phyloP scores from a whole-genome alignment of 1,140 invertebrate species.

The Drosophila sproati region DNA sequence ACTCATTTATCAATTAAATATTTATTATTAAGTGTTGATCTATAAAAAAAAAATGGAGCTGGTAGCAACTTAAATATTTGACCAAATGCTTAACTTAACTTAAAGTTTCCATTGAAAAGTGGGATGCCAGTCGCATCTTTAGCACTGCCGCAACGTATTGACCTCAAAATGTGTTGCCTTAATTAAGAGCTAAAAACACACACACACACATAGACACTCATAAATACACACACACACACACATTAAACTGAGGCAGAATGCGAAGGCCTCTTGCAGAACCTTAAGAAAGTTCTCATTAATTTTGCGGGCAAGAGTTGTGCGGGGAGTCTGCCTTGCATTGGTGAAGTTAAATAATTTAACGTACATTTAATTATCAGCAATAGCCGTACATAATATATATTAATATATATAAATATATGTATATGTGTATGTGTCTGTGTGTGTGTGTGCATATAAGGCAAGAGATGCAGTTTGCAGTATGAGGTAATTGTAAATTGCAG shows the following conservation, averaged over 20 bases:
- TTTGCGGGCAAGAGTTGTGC: slow-evolving; percentile 7
- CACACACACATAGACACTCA: slow-evolving; percentile 1
- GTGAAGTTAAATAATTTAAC: slow-evolving; percentile 57
- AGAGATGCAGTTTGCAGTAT: slow-evolving; percentile 69
- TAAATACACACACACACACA: background rate
- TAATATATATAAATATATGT: slow-evolving; percentile 6
- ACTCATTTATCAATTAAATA: too few relatives aligned
- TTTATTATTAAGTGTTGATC: too few relatives aligned
- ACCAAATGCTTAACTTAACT: background rate
- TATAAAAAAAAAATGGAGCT: too few relatives aligned
- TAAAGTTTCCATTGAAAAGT: background rate
- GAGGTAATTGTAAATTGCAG: slow-evolving; percentile 76
- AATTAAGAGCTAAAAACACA: slow-evolving; percentile 56
- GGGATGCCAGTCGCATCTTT: background rate
- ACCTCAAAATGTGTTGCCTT: slow-evolving; percentile 48
- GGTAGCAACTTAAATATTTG: background rate
- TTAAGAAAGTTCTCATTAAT: slow-evolving; percentile 66
- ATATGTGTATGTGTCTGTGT: slow-evolving; percentile 17
- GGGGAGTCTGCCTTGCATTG: slow-evolving; percentile 29
- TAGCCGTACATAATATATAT: slow-evolving; percentile 36
- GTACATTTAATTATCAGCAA: slow-evolving; percentile 72
- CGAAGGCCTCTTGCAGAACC: slow-evolving; percentile 60
- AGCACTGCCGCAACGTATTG: slow-evolving; percentile 34
- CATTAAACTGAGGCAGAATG: slow-evolving; percentile 17
- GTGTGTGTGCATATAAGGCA: slow-evolving; percentile 15